These are phyloP conservation scores for Pagrus major DNA, from an alignment of 2,113 vertebrate genomes.

Conservation along the genomic window DNA sequence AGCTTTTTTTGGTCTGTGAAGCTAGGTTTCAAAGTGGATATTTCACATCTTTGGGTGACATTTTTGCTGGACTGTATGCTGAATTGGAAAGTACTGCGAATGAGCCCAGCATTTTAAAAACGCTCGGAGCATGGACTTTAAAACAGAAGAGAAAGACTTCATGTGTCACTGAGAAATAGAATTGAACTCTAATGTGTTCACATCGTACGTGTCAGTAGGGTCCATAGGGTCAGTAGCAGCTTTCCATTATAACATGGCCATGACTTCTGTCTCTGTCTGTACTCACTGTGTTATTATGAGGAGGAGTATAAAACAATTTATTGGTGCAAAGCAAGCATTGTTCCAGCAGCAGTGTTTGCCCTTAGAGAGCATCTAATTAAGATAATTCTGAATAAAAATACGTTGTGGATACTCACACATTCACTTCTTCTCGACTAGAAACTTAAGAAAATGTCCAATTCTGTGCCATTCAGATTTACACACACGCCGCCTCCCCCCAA, in stretches of 20 bases:
- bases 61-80: constrained; percentile 24
- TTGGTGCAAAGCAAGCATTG: neutral
- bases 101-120: neutral
- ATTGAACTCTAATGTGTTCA: neutral
- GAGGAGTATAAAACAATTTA: neutral
- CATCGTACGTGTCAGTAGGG: constrained; percentile 10
- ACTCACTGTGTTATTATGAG: neutral
- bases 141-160: neutral
- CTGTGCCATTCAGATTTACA: too few relatives aligned
- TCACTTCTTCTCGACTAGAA: neutral
- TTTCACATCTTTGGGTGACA: constrained; percentile 24
- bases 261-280: constrained; percentile 2
- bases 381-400: neutral
- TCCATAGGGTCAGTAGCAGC: neutral
- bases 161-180: neutral
- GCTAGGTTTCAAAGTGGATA: neutral
- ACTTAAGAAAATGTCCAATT: too few relatives aligned
- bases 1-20: constrained; percentile 43
- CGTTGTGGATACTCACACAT: neutral
- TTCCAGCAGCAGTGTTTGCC: neutral
- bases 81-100: neutral
- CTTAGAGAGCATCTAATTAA: neutral
- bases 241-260: constrained; percentile 21
- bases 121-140: neutral
- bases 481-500: too few relatives aligned